Conservation (phyloP, 2,888 invertebrate genomes). For the Orthosia incerta region DNA sequence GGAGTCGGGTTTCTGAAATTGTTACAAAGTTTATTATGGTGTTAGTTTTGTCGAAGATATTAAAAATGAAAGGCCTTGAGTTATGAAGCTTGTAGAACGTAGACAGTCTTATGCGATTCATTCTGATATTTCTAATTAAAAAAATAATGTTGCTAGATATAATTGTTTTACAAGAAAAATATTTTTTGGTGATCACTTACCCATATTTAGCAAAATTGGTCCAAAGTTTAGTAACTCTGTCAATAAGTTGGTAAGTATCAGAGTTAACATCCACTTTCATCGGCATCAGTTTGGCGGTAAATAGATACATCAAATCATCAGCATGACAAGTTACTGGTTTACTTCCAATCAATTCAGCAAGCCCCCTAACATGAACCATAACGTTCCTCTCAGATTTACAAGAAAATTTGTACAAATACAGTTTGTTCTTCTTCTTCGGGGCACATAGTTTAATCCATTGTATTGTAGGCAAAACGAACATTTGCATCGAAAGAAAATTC, state of each 20-base stretch:
- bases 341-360: constrained; percentile 42
- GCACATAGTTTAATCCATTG: constrained; percentile 66
- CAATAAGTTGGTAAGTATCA: constrained; percentile 66
- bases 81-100: not conserved
- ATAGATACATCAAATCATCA: constrained; percentile 73
- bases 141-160: too few species aligned
- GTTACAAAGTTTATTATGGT: not conserved
- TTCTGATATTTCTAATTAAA: not conserved
- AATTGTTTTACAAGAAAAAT: too few species aligned
- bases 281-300: constrained; percentile 60
- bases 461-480: constrained; percentile 61
- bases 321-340: constrained; percentile 66
- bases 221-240: constrained; percentile 72
- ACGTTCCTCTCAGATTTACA: constrained; percentile 73
- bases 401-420: constrained; percentile 71
- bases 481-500: constrained; percentile 55
- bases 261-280: constrained; percentile 55
- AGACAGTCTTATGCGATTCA: not conserved
- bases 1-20: constrained; percentile 72
- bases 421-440: constrained; percentile 62
- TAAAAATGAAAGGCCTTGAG: not conserved
- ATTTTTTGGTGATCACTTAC: constrained; percentile 60
- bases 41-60: not conserved
- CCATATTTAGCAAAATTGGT: constrained; percentile 78
- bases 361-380: constrained; percentile 47